Evolutionary conservation across 2,797 vertebrate species (phyloP).

Genomic region (Siniperca obscura): DNA sequence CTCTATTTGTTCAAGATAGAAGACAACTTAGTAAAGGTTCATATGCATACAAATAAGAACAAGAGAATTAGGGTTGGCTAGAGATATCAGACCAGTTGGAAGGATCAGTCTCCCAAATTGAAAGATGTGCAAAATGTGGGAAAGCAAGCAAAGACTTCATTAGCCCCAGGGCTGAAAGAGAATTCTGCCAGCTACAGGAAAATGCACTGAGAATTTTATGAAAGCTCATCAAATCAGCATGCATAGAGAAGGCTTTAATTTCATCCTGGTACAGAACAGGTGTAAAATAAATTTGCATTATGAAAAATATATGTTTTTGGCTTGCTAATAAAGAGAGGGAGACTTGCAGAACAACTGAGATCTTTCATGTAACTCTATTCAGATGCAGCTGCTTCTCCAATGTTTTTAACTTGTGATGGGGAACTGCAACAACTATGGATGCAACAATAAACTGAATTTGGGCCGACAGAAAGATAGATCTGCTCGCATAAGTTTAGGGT

Average conservation of each 20-base stretch:
- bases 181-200: conserved; percentile 28
- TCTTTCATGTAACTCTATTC: conserved; percentile 5
- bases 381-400: conserved; percentile 1
- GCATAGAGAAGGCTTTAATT: conserved; percentile 30
- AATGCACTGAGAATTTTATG: conserved; percentile 28
- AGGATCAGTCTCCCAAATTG: conserved; percentile 47
- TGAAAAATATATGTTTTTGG: conserved; percentile 13
- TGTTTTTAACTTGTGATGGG: conserved; percentile 10
- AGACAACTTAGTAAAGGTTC: conserved; percentile 9
- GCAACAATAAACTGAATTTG: conserved; percentile 19
- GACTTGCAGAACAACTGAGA: conserved; percentile 5
- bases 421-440: background rate
- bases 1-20: background rate
- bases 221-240: conserved; percentile 29
- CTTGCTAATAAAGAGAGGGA: conserved; percentile 7
- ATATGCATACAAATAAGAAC: conserved; percentile 37
- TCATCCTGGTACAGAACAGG: conserved; percentile 30
- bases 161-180: conserved; percentile 46
- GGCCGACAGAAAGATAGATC: conserved; percentile 33
- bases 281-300: conserved; percentile 21
- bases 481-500: conserved; percentile 12
- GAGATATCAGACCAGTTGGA: conserved; percentile 38
- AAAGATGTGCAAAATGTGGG: conserved; percentile 57
- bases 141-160: conserved; percentile 53
- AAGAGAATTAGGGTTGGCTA: conserved; percentile 28